Conservation (phyloP, 2,888 invertebrate species). For the Blastobasis adustella region DNA sequence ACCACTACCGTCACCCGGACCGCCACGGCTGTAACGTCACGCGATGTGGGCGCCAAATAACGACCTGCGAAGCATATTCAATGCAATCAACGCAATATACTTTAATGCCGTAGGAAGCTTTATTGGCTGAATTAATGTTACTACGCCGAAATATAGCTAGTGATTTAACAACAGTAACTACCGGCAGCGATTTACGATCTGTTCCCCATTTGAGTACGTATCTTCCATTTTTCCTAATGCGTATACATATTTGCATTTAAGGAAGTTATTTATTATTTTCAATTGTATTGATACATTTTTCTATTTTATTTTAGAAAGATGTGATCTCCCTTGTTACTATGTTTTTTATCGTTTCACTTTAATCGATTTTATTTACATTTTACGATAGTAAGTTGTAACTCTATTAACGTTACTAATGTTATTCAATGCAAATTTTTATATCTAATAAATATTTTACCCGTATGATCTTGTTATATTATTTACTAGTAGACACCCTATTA, state of each 20-base stretch:
- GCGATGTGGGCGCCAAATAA: constrained; percentile 62
- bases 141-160: constrained; percentile 13
- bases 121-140: constrained; percentile 9
- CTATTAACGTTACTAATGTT: constrained; percentile 38
- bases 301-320: constrained; percentile 11
- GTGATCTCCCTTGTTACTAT: constrained; percentile 19
- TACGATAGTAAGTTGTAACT: constrained; percentile 4
- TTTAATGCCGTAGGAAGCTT: constrained; percentile 6
- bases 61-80: background rate
- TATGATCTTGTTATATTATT: too few species aligned
- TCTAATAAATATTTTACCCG: constrained; percentile 22
- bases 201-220: too few species aligned
- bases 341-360: constrained; percentile 11
- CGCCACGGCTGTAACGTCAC: constrained; percentile 53
- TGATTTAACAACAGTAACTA: constrained; percentile 7
- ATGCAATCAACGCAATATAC: background rate
- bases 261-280: constrained; percentile 14
- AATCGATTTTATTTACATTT: constrained; percentile 7
- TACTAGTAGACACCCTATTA: too few species aligned
- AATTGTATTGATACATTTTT: constrained; percentile 16
- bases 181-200: constrained; percentile 9
- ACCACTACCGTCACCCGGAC: constrained; percentile 49
- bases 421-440: constrained; percentile 29
- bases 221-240: too few species aligned
- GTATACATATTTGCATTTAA: background rate